Conservation (phyloP, 2,113 vertebrate genomes). For the Cinclus cinclus region DNA sequence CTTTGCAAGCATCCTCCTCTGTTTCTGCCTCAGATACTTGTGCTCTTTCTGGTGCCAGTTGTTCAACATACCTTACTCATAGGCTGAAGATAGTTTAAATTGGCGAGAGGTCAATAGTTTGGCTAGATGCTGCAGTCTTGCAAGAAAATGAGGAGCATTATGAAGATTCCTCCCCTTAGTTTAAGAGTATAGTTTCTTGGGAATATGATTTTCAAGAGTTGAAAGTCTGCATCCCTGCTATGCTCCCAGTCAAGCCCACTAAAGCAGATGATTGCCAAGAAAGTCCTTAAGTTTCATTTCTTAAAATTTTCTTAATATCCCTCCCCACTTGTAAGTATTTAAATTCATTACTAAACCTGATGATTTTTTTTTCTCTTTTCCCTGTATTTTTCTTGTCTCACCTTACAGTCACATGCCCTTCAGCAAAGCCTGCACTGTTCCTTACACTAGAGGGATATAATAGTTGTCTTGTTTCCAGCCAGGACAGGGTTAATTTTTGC, state of each 20-base stretch:
- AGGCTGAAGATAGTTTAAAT: not conserved
- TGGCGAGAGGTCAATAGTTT: not conserved
- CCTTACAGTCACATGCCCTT: not conserved
- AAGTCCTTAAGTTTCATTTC: not conserved
- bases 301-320: not conserved
- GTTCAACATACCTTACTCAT: not conserved
- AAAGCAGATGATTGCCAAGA: not conserved
- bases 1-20: not conserved
- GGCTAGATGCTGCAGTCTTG: not conserved
- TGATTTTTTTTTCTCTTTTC: not conserved
- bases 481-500: not conserved
- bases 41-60: not conserved
- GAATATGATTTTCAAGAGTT: not conserved
- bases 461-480: not conserved
- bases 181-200: not conserved
- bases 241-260: not conserved
- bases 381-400: not conserved
- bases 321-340: not conserved
- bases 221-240: not conserved
- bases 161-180: not conserved
- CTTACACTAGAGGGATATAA: not conserved
- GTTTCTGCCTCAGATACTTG: not conserved
- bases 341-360: not conserved
- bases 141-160: not conserved
- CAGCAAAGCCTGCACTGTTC: not conserved